These are phyloP conservation scores for Sphyrna mokarran DNA, from an alignment of 2,113 vertebrate genomes.

Conservation along the genomic window DNA sequence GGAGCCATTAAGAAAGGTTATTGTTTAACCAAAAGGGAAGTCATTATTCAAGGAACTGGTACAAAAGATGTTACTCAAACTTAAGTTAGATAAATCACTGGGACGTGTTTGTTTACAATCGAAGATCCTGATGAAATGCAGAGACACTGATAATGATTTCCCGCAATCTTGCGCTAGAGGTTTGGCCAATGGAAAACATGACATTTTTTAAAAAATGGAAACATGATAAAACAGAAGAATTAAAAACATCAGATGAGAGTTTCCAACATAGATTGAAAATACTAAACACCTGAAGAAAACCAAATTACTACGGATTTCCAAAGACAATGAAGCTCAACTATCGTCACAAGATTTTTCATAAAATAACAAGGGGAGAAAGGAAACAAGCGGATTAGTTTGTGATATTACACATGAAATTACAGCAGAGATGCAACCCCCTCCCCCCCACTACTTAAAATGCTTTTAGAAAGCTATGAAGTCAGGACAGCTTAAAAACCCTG, in stretches of 20 bases:
- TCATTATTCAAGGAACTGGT: constrained; percentile 6
- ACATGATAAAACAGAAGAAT: not conserved
- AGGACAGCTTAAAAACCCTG: not conserved
- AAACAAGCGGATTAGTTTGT: not conserved
- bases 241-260: not conserved
- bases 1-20: not conserved
- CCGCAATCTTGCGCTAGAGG: not conserved
- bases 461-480: not conserved
- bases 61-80: not conserved
- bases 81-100: not conserved
- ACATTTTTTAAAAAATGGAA: not conserved
- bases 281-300: not conserved
- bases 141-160: not conserved
- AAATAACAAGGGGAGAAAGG: not conserved
- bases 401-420: not conserved
- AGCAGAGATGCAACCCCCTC: too few species aligned
- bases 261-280: not conserved
- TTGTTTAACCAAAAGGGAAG: not conserved
- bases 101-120: not conserved
- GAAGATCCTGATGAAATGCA: not conserved
- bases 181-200: not conserved
- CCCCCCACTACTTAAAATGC: not conserved
- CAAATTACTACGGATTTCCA: not conserved
- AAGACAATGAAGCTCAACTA: not conserved
- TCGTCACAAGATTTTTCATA: not conserved